Evolutionary conservation across 2,113 vertebrate species (phyloP), one percentile per base, ranked within the genome.

Genomic region (rat (Rattus norvegicus)): DNA sequence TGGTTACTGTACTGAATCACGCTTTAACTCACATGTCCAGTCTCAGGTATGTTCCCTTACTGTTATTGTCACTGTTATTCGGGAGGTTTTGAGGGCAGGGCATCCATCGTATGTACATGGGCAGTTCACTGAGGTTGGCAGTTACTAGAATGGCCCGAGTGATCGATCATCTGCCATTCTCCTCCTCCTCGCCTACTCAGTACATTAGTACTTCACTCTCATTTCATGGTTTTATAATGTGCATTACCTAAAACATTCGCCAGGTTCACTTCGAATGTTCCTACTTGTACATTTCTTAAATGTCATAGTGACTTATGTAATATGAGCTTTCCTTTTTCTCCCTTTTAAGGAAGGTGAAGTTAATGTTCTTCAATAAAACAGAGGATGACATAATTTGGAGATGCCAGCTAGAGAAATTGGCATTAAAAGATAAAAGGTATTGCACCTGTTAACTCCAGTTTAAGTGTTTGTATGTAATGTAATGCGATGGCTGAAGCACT

Each of bases 301-400:
- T 93, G 16, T 93, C 92, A 92, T 85, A 36, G 94, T 91, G 86
- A 85, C 39, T 95, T 94, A 17, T 26, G 92, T 95, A 77, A 94
- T 52, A 92, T 69, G 24, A 87, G 56, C 5, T 54, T 54, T 49
- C 10, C 14, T 33, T 65, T 67, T 86, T 65, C 59, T 79, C 90
- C 85, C 93, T 95, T 97, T 98, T 93, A 98, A 99, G 99, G 97
- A 98, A 98, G 97, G 98, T 96, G 61, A 99, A 98, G 95, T 98
- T 99, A 97, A 98, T 99, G 90, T 99, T 99, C 97, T 99, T 99
- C 96, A 99, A 99, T 98, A 99, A 99, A 94, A 98, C 98, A 28
- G 99, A 99, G 95, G 98, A 98, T 87, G 99, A 99, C 98, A 99
- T 99, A 91, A 98, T 99, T 92, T 99, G 99, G 99, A 98, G 96